phyloP scores from a whole-genome alignment of 2,888 invertebrate genomes.

The Tineola bisselliella region DNA sequence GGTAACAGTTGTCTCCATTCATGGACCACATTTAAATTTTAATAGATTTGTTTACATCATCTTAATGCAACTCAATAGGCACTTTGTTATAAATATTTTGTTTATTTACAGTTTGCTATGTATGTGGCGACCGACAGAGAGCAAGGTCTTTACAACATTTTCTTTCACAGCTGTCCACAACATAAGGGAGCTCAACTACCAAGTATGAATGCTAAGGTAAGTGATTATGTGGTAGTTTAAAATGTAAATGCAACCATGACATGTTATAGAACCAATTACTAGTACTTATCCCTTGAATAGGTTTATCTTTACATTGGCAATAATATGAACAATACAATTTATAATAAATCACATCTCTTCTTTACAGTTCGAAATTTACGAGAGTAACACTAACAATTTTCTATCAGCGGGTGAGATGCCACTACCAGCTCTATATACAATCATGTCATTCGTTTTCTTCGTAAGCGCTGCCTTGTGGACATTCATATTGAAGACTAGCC shows the following conservation, averaged over 20 bases:
- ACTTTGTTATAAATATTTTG: not conserved
- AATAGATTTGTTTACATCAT: too few relatives aligned
- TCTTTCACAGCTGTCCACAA: slow-evolving; percentile 90
- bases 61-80: too few relatives aligned
- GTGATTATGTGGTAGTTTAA: slow-evolving; percentile 10
- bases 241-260: slow-evolving; percentile 7
- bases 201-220: slow-evolving; percentile 75
- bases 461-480: slow-evolving; percentile 93
- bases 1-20: too few relatives aligned
- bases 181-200: slow-evolving; percentile 57
- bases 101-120: slow-evolving; percentile 75
- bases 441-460: slow-evolving; percentile 90
- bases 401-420: slow-evolving; percentile 97
- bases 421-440: slow-evolving; percentile 89
- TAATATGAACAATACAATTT: not conserved
- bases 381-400: slow-evolving; percentile 86
- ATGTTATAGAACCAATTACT: too few relatives aligned
- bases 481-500: slow-evolving; percentile 83
- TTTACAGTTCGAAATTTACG: slow-evolving; percentile 82
- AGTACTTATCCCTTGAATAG: too few relatives aligned
- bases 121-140: slow-evolving; percentile 78
- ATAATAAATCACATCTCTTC: not conserved
- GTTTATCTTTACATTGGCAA: too few relatives aligned
- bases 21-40: too few relatives aligned
- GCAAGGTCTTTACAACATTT: slow-evolving; percentile 93